Conservation (phyloP, 2,113 vertebrate genomes). For the Sturnus vulgaris region DNA sequence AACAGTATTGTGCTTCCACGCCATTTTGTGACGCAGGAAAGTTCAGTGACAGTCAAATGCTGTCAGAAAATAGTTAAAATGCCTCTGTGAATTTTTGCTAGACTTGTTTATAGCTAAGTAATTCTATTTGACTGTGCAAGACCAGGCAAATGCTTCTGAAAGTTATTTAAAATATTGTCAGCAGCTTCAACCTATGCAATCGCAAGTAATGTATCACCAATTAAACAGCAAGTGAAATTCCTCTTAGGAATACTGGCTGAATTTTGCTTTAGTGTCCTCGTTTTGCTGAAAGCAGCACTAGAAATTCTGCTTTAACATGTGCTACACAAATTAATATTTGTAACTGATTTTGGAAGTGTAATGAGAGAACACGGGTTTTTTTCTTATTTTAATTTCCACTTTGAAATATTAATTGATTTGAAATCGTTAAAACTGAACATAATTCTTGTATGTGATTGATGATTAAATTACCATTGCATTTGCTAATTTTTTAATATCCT, state of each 20-base stretch:
- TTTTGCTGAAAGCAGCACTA: background rate
- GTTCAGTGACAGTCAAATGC: constrained; percentile 8
- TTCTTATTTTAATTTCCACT: background rate
- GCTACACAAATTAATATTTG: background rate
- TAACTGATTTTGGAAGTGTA: background rate
- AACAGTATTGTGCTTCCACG: background rate
- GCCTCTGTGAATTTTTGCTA: background rate
- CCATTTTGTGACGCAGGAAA: background rate
- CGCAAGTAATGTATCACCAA: background rate
- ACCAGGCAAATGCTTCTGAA: background rate
- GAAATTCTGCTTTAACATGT: background rate
- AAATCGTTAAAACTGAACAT: background rate
- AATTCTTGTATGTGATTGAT: background rate
- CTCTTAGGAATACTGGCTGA: background rate
- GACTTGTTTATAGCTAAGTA: background rate
- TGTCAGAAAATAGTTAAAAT: background rate
- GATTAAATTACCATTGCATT: background rate
- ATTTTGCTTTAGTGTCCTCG: background rate
- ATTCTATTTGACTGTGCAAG: background rate
- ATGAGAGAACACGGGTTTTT: background rate
- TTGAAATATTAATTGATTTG: constrained; percentile 2
- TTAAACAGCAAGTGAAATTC: background rate
- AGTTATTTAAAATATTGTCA: background rate
- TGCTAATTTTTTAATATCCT: background rate
- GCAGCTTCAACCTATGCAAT: background rate